A percentile compares a stretch with the other conserved stretches of the same genome.
These are phyloP conservation scores for Spisula solida DNA, from an alignment of 2,888 invertebrate species.

Conservation along the genomic window DNA sequence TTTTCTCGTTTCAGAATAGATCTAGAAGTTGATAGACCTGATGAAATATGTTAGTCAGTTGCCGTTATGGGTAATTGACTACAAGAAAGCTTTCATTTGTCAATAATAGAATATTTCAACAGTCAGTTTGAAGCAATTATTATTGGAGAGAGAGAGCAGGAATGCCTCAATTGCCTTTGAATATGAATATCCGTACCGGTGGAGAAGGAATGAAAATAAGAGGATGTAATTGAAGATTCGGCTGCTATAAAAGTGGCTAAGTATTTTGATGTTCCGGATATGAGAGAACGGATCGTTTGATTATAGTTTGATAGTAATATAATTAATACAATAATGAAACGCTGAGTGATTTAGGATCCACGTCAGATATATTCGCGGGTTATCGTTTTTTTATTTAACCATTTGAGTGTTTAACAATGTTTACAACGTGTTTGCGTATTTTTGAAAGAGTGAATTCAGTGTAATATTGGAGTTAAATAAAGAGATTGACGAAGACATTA, in stretches of 20 bases:
- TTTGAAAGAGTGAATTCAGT: slow-evolving; percentile 6
- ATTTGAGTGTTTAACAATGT: not conserved
- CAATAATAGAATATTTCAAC: slow-evolving; percentile 25
- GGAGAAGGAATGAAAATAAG: not conserved
- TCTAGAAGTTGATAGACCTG: not conserved
- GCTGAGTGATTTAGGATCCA: slow-evolving; percentile 9
- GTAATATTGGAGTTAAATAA: slow-evolving; percentile 22
- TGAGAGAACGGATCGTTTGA: not conserved
- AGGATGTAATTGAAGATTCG: not conserved
- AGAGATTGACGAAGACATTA: not conserved
- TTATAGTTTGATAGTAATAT: not conserved
- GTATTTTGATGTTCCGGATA: not conserved
- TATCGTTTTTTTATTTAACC: not conserved
- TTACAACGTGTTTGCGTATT: not conserved
- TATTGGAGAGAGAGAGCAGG: slow-evolving; percentile 1
- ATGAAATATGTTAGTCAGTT: slow-evolving; percentile 19
- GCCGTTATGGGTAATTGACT: slow-evolving; percentile 14
- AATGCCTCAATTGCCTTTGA: slow-evolving; percentile 6
- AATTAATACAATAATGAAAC: slow-evolving; percentile 23
- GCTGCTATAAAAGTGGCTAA: slow-evolving; percentile 18
- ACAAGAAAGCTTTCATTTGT: slow-evolving; percentile 12
- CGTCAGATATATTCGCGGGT: not conserved
- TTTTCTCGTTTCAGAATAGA: slow-evolving; percentile 15
- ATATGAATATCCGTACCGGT: not conserved
- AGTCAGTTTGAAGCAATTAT: slow-evolving; percentile 9